A percentile compares a stretch with the other conserved stretches of the same genome.
phyloP scores from a whole-genome alignment of 1,140 invertebrate genomes.

The Calephelis virginiensis region DNA sequence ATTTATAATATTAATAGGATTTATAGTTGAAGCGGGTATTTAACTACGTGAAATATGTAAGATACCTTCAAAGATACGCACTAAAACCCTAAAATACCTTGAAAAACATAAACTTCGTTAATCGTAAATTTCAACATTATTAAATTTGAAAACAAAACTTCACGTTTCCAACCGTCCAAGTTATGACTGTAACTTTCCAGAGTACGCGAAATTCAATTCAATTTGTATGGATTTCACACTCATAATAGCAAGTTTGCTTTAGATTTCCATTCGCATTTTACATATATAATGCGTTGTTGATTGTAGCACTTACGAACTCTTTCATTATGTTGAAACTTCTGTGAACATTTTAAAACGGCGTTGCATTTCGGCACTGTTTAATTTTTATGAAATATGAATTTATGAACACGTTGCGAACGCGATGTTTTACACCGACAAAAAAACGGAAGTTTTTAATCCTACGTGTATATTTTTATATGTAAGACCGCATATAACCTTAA shows the following conservation, averaged over 20 bases:
- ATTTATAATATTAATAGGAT: too few species aligned
- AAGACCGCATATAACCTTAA: too few species aligned
- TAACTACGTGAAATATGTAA: too few species aligned
- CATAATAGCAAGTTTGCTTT: not conserved
- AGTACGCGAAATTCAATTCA: conserved; percentile 9
- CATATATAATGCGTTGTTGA: conserved; percentile 7
- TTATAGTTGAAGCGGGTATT: too few species aligned
- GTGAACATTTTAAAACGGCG: not conserved
- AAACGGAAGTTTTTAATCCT: too few species aligned
- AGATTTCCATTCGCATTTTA: conserved; percentile 7
- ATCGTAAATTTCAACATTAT: not conserved
- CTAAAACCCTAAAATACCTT: too few species aligned
- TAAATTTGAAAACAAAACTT: conserved; percentile 1
- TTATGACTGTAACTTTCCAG: conserved; percentile 7
- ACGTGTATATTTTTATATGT: too few species aligned
- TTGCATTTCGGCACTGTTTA: not conserved
- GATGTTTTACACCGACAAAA: too few species aligned
- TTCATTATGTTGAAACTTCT: not conserved
- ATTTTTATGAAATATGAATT: not conserved
- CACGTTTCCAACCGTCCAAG: not conserved
- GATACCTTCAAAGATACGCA: too few species aligned
- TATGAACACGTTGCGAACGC: too few species aligned
- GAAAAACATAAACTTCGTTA: too few species aligned
- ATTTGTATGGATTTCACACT: conserved; percentile 6
- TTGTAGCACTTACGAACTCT: not conserved